These are phyloP conservation scores for Anabacerthia variegaticeps DNA, from an alignment of 2,797 vertebrate genomes.

Conservation along the genomic window DNA sequence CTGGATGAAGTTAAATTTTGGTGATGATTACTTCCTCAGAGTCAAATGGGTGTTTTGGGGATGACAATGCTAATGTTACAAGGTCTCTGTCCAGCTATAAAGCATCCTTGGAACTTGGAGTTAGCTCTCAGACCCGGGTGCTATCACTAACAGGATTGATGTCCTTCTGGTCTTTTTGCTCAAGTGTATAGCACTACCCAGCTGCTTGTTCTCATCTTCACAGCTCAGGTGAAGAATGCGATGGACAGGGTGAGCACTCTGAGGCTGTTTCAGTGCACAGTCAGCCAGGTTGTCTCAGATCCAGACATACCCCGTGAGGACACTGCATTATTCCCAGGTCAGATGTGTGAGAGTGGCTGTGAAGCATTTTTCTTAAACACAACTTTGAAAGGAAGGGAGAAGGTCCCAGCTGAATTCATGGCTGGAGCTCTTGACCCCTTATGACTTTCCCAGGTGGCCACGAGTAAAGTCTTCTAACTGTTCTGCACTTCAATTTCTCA, in stretches of 20 bases:
- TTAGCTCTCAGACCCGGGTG: background rate
- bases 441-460: background rate
- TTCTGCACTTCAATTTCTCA: background rate
- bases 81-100: background rate
- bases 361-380: background rate
- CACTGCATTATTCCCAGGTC: background rate
- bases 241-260: background rate
- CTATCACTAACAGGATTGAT: background rate
- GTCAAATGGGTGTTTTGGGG: background rate
- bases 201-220: background rate
- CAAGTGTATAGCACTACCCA: background rate
- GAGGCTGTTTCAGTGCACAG: background rate
- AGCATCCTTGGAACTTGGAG: background rate
- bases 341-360: background rate
- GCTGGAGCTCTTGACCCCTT: background rate
- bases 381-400: background rate
- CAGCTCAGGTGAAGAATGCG: background rate
- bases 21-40: background rate
- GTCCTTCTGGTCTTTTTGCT: background rate
- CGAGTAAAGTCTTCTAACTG: background rate
- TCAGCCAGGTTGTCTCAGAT: background rate
- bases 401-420: background rate
- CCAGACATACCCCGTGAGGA: background rate
- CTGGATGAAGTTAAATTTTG: background rate
- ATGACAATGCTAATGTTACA: accelerated